Percentiles rank a stretch among this genome's conserved stretches.
These are phyloP conservation scores for Montipora sp. DNA, from an alignment of 64 coral and sea anemone genomes.

Conservation along the genomic window DNA sequence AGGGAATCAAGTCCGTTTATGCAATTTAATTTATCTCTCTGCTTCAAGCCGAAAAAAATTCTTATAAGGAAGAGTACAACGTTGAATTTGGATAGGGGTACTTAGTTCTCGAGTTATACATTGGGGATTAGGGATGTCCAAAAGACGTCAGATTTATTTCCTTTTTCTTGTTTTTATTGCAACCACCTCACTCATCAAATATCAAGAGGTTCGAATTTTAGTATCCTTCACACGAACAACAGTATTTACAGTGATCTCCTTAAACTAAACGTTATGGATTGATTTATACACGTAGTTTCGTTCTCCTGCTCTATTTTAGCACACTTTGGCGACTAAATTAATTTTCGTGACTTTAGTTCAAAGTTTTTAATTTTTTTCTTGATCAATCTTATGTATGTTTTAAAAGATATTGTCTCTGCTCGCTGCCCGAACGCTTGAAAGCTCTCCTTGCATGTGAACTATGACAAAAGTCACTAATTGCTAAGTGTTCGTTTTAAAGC, in stretches of 20 bases:
- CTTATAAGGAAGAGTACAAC: not conserved
- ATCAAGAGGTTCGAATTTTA: not conserved
- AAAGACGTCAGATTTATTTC: slow-evolving; percentile 22
- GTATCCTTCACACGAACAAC: not conserved
- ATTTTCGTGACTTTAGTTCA: not conserved
- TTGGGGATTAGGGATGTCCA: not conserved
- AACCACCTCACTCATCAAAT: slow-evolving; percentile 22
- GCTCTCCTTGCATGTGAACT: not conserved
- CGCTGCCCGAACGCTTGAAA: too few relatives aligned
- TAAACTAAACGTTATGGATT: not conserved
- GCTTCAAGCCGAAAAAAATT: not conserved
- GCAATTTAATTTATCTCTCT: not conserved
- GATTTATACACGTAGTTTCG: not conserved
- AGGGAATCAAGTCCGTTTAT: not conserved
- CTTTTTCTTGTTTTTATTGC: slow-evolving; percentile 34
- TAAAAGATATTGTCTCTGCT: too few relatives aligned
- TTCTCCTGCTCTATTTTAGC: not conserved
- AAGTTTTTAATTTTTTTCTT: not conserved
- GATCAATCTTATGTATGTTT: not conserved
- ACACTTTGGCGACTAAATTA: not conserved
- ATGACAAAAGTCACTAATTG: not conserved
- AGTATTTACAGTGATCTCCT: not conserved
- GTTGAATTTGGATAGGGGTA: not conserved
- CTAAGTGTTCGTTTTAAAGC: not conserved
- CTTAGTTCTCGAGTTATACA: not conserved